phyloP scores from a whole-genome alignment of 2,797 vertebrate species.

The Spea hammondii region DNA sequence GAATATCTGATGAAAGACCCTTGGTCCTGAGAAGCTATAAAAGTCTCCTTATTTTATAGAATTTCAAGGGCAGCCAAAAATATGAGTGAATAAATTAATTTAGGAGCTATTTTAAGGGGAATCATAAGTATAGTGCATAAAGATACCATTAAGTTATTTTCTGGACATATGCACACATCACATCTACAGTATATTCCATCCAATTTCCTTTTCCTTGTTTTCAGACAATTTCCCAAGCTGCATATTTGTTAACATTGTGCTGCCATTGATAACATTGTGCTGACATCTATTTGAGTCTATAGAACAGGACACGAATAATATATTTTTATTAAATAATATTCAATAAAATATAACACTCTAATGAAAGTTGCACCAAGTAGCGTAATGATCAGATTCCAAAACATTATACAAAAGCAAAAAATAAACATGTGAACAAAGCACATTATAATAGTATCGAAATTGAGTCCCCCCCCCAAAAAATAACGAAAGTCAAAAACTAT shows the following conservation, averaged over 20 bases:
- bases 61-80: constrained; percentile 1
- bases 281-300: constrained; percentile 22
- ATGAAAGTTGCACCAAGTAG: too few relatives aligned
- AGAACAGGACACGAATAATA: constrained; percentile 2
- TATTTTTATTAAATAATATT: not conserved
- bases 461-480: too few relatives aligned
- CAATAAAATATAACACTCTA: too few relatives aligned
- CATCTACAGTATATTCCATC: not conserved
- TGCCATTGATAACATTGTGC: constrained; percentile 6
- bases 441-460: too few relatives aligned
- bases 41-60: not conserved
- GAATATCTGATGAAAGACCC: not conserved
- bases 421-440: too few relatives aligned
- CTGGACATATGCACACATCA: not conserved
- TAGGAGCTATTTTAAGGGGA: not conserved
- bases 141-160: not conserved
- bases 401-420: too few relatives aligned
- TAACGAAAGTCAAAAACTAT: too few relatives aligned
- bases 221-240: not conserved
- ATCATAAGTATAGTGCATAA: not conserved
- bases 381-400: too few relatives aligned
- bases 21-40: not conserved
- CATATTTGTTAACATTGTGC: not conserved
- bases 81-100: not conserved
- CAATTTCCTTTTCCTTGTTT: not conserved